Evolutionary conservation across 2,888 invertebrate species (phyloP), one percentile per base, ranked within the genome.

Genomic region (Metalampra italica): DNA sequence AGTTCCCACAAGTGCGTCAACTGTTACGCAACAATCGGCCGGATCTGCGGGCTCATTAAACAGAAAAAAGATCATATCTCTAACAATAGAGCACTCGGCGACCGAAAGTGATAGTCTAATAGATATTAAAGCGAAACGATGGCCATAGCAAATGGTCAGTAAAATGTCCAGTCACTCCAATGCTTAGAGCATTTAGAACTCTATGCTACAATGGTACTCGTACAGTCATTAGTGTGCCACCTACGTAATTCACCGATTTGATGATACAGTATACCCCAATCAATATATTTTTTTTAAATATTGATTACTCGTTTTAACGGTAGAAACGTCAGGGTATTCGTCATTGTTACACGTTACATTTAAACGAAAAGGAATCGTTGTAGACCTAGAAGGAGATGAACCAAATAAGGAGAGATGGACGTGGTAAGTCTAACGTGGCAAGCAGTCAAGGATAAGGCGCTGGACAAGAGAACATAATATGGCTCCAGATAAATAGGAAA

Each of bases 71-170:
- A 85, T 86, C 73, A 77, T 81, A 85, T 84, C 82, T 62, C 72
- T 66, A 69, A 86, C 86, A 84, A 86, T 83, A 78, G 78, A 77
- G 72, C 75, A 82, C 79, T 81, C 79, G 71, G 70, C 76, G 82
- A 78, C 83, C 68, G 79, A 85, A 85, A 86, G 86, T 84, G 84
- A 85, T 87, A 86, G 82, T 82, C 68, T 78, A 75, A 78, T 77
- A 80, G 79, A 83, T 79, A 82, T 78, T 69, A 71, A 74, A 72
- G 62, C 62, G 64, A 66, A 67, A 54, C 68, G 64, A 78, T 77
- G 82, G 77, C 73, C 76, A 73, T 76, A 70, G 72, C 68, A 63
- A 67, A 68, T 71, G 69, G 61, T 60, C 57, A 57, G 54, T 51
- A 71, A 61, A 74, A 60, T 75, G 73, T 63, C 71, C 70, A 78